phyloP scores from a whole-genome alignment of 2,888 invertebrate species.

The Nymphalis urticae region DNA sequence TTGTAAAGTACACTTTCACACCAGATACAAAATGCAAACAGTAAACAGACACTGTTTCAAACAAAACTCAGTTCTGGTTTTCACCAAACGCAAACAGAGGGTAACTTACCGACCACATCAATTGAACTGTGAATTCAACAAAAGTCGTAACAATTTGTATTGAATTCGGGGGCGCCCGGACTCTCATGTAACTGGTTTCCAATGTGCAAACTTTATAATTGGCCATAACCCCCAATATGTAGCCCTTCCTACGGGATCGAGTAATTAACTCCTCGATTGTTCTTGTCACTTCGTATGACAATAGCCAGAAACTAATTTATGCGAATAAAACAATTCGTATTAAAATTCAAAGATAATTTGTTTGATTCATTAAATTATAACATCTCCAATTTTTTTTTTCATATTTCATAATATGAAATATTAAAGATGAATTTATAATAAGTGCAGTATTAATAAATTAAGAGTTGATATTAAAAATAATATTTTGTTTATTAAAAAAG shows the following conservation, averaged over 20 bases:
- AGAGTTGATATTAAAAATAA: too few species aligned
- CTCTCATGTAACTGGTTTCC: slow-evolving; percentile 50
- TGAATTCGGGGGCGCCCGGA: slow-evolving; percentile 33
- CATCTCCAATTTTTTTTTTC: too few species aligned
- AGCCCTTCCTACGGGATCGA: slow-evolving; percentile 56
- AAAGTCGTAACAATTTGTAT: slow-evolving; percentile 15
- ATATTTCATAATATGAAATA: too few species aligned
- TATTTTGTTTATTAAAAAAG: too few species aligned
- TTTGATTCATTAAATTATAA: too few species aligned
- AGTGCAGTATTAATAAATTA: too few species aligned
- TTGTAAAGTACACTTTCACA: slow-evolving; percentile 54
- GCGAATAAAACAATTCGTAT: slow-evolving; percentile 10
- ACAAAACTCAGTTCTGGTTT: slow-evolving; percentile 69
- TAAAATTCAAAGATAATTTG: neutral
- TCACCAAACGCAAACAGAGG: slow-evolving; percentile 66
- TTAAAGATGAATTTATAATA: too few species aligned
- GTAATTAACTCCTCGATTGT: slow-evolving; percentile 72
- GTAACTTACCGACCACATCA: slow-evolving; percentile 37
- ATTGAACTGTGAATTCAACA: slow-evolving; percentile 19
- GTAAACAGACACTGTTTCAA: slow-evolving; percentile 59
- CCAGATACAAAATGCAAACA: slow-evolving; percentile 52
- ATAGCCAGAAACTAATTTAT: slow-evolving; percentile 40
- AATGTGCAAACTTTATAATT: slow-evolving; percentile 75
- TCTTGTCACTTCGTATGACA: slow-evolving; percentile 46
- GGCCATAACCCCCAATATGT: slow-evolving; percentile 69